Conservation (phyloP, 2,113 vertebrate genomes). For the Thomomys bottae region DNA sequence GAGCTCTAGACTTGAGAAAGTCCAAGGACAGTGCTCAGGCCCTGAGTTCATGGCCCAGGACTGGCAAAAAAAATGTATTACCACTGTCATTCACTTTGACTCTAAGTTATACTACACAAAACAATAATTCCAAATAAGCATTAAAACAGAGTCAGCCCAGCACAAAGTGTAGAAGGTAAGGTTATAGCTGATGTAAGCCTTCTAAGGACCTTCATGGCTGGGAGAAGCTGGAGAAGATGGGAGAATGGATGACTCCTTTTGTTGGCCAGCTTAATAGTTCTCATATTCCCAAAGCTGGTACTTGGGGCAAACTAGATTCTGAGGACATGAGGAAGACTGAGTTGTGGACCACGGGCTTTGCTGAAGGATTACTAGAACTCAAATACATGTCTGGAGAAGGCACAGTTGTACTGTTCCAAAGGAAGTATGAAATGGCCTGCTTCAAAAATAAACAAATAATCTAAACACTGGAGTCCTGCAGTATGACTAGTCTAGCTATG, state of each 20-base stretch:
- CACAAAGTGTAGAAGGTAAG: not conserved
- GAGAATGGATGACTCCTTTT: not conserved
- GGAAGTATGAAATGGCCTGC: accelerated
- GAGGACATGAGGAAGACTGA: not conserved
- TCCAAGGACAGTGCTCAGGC: too few relatives aligned
- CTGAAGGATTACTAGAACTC: too few relatives aligned
- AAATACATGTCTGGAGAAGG: not conserved
- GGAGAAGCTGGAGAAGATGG: not conserved
- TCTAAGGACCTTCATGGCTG: not conserved
- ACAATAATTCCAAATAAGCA: not conserved
- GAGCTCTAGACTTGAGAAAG: too few relatives aligned
- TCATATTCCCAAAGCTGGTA: not conserved
- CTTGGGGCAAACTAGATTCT: not conserved
- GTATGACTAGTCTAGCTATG: too few relatives aligned
- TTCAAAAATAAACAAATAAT: too few relatives aligned
- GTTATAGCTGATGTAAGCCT: not conserved
- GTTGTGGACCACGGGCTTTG: not conserved
- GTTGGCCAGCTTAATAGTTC: not conserved
- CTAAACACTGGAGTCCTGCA: not conserved
- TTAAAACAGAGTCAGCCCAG: not conserved
- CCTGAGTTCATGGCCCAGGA: too few relatives aligned
- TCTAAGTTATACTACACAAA: not conserved
- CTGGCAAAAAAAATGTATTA: not conserved
- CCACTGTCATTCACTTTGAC: not conserved
- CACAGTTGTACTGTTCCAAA: not conserved